Conservation (phyloP, 1,140 invertebrate species). For the Halictus rubicundus region DNA sequence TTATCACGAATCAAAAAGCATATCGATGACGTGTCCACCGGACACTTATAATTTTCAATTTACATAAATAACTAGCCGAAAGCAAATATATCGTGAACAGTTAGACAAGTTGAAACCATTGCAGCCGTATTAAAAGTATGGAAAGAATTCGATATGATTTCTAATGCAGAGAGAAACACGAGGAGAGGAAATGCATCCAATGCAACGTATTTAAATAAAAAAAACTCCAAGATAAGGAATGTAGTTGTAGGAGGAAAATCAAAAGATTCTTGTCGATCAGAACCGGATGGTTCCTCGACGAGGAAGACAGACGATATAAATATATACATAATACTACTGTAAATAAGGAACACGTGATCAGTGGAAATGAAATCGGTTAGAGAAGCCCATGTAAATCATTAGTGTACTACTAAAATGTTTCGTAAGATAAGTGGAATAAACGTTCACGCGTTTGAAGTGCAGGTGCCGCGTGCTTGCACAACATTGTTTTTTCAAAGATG, state of each 20-base stretch:
- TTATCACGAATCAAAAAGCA: background rate
- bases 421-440: conserved; percentile 29
- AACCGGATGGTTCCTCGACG: background rate
- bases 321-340: conserved; percentile 40
- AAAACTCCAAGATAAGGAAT: background rate
- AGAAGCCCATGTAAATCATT: conserved; percentile 38
- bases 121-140: background rate
- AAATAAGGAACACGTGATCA: conserved; percentile 39
- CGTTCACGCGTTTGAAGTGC: background rate
- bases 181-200: background rate
- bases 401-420: conserved; percentile 33
- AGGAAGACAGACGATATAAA: conserved; percentile 24
- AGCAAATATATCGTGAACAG: background rate
- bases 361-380: conserved; percentile 9
- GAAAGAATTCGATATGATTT: background rate
- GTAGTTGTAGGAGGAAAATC: conserved; percentile 18
- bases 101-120: background rate
- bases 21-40: background rate
- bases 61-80: background rate
- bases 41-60: background rate
- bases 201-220: background rate
- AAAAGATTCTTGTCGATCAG: conserved; percentile 17
- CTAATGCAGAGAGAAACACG: background rate
- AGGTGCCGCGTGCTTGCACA: conserved; percentile 15
- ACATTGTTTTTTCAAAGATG: conserved; percentile 25